Base-by-base conservation (phyloP, 2,888 invertebrate species). In the Erebia palarica region DNA sequence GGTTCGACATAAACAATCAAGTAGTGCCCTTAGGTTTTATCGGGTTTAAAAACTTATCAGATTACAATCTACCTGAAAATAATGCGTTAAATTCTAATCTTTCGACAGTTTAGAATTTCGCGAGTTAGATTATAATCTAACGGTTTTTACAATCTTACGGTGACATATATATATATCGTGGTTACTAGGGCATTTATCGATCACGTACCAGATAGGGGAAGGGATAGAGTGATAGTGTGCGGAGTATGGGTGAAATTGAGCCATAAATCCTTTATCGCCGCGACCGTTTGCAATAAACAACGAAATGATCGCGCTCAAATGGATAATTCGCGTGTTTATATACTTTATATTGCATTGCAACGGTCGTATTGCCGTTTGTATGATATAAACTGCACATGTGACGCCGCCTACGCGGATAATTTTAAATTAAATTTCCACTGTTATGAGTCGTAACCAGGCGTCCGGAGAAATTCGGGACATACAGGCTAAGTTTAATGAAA, bases 191-290 rank as follows among this genome's bases (percentile, higher is more conserved):
- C 65, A 68, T 60, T 66, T 65, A 68, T 72, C 57, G 74, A 72
- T 65, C 51, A 69, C 67, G 66, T 68, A 69, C 42, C 67, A n/a
- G 66, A 72, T 66, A 66, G 53, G 42, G 18, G 57, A 55, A 53
- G 51, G 66, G 66, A 64, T 57, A 67, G 60, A 57, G 67, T 65
- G 63, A 65, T 42, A 65, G 66, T 21, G n/a, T 36, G 59, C 59
- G 57, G 53, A 65, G 57, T 51, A 51, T 67, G 69, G 72, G 64
- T 47, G 66, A 75, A 77, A 78, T 77, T 73, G 77, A 77, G 70
- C 72, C 68, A 77, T 79, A 78, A 79, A 79, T 79, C 77, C 71
- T 77, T 75, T 74, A 76, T 75, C 75, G 68, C 74, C 65, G 59
- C 73, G 72, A 69, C 70, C 73, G 70, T 65, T 60, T 66, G 74